Percentiles rank a stretch among this genome's conserved stretches.
These are phyloP conservation scores for Ceratina calcarata DNA, from an alignment of 1,140 invertebrate species.

Conservation along the genomic window DNA sequence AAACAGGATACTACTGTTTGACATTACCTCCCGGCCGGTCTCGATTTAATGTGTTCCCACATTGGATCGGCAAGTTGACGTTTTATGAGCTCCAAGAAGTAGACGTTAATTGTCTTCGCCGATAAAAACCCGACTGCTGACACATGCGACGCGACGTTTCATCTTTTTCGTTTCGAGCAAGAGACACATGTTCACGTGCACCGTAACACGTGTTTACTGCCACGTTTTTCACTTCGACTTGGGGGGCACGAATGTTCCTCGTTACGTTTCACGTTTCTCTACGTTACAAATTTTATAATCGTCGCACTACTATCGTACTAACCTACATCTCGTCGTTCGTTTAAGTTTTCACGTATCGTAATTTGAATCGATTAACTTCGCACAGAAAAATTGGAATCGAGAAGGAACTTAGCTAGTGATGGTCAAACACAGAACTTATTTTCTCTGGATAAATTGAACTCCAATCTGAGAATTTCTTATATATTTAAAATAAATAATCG, in stretches of 20 bases:
- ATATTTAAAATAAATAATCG: conserved; percentile 2
- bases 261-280: neutral
- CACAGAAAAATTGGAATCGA: too few relatives aligned
- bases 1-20: too few relatives aligned
- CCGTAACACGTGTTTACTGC: conserved; percentile 26
- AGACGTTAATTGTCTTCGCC: conserved; percentile 17
- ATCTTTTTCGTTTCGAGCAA: conserved; percentile 14
- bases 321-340: conserved; percentile 17
- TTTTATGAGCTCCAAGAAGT: neutral
- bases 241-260: conserved; percentile 1
- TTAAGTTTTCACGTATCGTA: neutral
- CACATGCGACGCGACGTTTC: conserved; percentile 16
- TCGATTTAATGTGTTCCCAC: conserved; percentile 9
- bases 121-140: conserved; percentile 28
- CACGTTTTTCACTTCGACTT: conserved; percentile 30
- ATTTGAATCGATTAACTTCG: too few relatives aligned
- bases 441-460: neutral
- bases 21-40: too few relatives aligned
- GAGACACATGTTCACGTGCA: too few relatives aligned
- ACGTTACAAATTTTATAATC: too few relatives aligned
- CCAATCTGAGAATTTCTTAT: conserved; percentile 13
- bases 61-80: conserved; percentile 4
- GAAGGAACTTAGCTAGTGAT: too few relatives aligned
- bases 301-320: conserved; percentile 16
- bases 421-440: too few relatives aligned